Evolutionary conservation across 2,113 vertebrate genomes (phyloP), one percentile per base, ranked within the genome.

Genomic region (Lynx canadensis): DNA sequence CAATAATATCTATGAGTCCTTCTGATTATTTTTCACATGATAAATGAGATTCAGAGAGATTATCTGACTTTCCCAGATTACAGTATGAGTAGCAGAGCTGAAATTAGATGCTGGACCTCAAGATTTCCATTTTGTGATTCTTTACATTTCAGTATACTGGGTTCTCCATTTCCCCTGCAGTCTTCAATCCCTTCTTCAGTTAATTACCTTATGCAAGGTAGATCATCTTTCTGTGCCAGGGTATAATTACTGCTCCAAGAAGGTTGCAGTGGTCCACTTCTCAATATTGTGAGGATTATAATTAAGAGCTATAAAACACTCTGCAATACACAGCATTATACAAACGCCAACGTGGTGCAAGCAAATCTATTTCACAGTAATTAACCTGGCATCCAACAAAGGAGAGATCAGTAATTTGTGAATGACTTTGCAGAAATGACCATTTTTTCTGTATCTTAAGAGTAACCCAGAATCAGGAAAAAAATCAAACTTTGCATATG

Each of bases 261-360:
- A 94, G 71, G 41, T 31, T 87, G 5, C 23, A 69, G 55, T 92
- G 36, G 76, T 94, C 69, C 25, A 88, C 29, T 91, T 76, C 38
- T 60, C 91, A 91, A 76, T 63, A 86, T 18, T 94, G 29, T 55
- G 71, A 94, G 60, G n/a, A 81, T 38, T 29, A 71, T 88, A 73
- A 92, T 93, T 88, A 97, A 93, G 91, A 97, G 60, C 91, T 76
- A 93, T 82, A 94, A 97, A 96, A 91, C 65, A 95, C 27, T 65
- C 52, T 80, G 50, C 18, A 63, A 52, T 57, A 94, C 31, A 66
- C 9, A 91, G 12, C 38, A 55, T 25, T 89, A n/a, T 76, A 60
- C 52, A 89, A 96, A 97, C 57, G 93, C 50, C 48, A 89, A 57
- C 2, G 12, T 82, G 65, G 25, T 27, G 52, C 45, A 93, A 81